A percentile compares a stretch with the other conserved stretches of the same genome.
These are phyloP conservation scores for Saccostrea echinata DNA, from an alignment of 1,140 invertebrate species.

Conservation along the genomic window DNA sequence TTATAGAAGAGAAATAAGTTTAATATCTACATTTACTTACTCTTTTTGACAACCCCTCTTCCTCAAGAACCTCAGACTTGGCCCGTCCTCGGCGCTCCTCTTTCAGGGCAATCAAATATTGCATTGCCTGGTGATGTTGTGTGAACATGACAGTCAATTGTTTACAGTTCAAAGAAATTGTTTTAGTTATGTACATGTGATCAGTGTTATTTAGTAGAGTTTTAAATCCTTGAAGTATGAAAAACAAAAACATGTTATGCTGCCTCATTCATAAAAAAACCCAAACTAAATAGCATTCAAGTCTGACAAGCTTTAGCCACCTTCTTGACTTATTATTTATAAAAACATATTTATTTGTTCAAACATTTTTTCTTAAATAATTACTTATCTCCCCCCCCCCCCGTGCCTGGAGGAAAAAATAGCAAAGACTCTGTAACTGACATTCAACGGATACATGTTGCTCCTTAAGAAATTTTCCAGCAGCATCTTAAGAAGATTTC, in stretches of 20 bases:
- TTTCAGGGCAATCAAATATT: conserved; percentile 47
- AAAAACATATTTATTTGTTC: no score
- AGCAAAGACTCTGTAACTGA: no score
- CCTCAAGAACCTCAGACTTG: conserved; percentile 61
- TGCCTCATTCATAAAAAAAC: background rate
- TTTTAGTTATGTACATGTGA: background rate
- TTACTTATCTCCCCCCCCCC: no score
- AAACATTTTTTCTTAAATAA: no score
- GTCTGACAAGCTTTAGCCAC: no score
- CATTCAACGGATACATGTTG: no score
- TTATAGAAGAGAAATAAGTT: background rate
- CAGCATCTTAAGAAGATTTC: background rate
- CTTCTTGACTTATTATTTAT: no score
- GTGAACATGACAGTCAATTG: background rate
- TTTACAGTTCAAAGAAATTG: background rate
- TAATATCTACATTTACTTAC: conserved; percentile 42
- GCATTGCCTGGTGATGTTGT: background rate
- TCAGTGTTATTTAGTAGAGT: background rate
- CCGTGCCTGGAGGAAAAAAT: no score
- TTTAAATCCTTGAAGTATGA: background rate
- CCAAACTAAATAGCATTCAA: no score
- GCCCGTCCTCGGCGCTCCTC: conserved; percentile 61
- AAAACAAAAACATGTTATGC: background rate
- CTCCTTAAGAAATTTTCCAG: background rate
- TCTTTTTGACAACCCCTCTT: conserved; percentile 47